Base-by-base conservation (phyloP, 2,113 vertebrate species). In the Lepisosteus osseus region DNA sequence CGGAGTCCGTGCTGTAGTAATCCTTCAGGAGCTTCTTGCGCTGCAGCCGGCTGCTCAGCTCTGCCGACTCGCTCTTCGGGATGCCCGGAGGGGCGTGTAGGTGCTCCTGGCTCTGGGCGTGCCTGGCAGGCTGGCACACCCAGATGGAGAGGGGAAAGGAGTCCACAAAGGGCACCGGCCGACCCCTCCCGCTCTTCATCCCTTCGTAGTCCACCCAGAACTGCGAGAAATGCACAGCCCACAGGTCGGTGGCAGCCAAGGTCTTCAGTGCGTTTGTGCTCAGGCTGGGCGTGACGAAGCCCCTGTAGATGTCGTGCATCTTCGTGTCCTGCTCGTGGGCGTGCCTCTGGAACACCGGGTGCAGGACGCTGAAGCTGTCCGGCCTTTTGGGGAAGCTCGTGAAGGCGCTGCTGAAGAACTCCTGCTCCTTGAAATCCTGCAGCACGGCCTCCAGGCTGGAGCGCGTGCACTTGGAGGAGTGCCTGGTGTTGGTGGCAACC, bases 151-250 rank as follows among this genome's bases (percentile, higher is more conserved):
- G 92, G 0, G 97, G 97, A 72, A 99, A 99, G 6, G 97, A 94
- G 78, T 99, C 97, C 62, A 99, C 91, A 67, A 97, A 99, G 45
- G 88, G 94, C 80, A 98, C 1, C 0, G 97, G 97, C 4, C 97
- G 84, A 7, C 95, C 95, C 76, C 92, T 95, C 1, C 95, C 94
- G 41, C 94, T 94, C 9, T 90, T 94, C 0, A 81, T 91, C 67
- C 95, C 95, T 84, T 99, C 97, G 0, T 94, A 99, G 88, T 99
- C 97, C 76, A 98, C 88, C 97, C 97, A 99, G 87, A 99, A 99
- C 74, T 99, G 97, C 47, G 96, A 91, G 80, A 96, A 98, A 81
- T 97, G 93, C 68, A 99, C 68, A 0, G 95, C 92, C 97, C 97
- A 99, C 72, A 99, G 89, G 86, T 99, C 97, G 0, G 88, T 87